Base-by-base conservation (phyloP, 2,113 vertebrate genomes). In the Gavialis gangeticus region DNA sequence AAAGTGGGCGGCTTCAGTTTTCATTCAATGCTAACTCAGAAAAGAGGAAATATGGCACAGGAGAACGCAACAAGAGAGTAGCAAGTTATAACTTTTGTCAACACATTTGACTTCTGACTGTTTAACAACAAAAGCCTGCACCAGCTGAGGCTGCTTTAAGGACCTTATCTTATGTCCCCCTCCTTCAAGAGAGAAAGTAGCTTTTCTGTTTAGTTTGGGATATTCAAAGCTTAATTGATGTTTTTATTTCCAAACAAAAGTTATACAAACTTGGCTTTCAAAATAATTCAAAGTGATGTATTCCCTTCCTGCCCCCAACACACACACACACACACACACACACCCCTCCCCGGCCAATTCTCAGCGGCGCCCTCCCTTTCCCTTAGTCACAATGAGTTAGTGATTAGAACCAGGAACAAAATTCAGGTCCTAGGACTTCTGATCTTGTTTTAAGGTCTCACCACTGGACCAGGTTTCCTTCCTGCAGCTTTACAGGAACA, bases 141-240 rank as follows among this genome's bases (percentile, higher is more conserved):
- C 30, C 7, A 62, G 63, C 57, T 4, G 6, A 30, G 3, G 0
- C 1, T 0, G 22, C 24, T 59, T 19, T 10, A 1, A 84, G 54
- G 0, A 75, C 13, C 67, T 63, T n/a, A 56, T 34, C 57, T 67
- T 11, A 22, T 62, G 18, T 16, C 56, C 56, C 55, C 28, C 12
- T 46, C 34, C 24, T 3, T 0, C 28, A 27, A 69, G 37, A 76
- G 34, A 69, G 18, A 17, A 69, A 34, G 34, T 22, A 30, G 66
- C 34, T 18, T 34, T 69, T 67, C 34, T 30, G n/a, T 27, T 67
- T 67, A 12, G 16, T 69, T 69, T 69, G 46, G 46, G 46, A 7
- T 46, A 46, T 46, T 46, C 46, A 46, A 46, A 46, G 46, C 46
- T 46, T 46, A 46, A 9, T 46, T 46, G 8, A 46, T 46, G 6